Base-by-base conservation (phyloP, 2,113 vertebrate genomes). In the Psephotus haematonotus region DNA sequence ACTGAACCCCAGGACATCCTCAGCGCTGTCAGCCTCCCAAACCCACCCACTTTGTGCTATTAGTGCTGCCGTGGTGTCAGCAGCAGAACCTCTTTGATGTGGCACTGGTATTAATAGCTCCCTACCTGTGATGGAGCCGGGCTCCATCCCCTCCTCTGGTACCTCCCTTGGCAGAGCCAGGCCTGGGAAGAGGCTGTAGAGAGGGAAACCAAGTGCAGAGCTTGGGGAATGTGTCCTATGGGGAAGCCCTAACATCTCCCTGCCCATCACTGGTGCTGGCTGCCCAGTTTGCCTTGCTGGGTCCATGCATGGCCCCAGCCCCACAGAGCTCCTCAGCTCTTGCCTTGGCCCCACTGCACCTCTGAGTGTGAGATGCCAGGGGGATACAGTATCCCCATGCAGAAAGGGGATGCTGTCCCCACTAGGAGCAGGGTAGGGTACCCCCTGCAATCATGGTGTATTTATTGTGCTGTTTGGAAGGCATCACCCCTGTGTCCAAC, bases 31-130 rank as follows among this genome's bases (percentile, higher is more conserved):
- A 88, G 64, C 63, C 53, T 31, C 6, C 0, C 87, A 29, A 59
- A 25, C 63, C 82, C 86, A n/a, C 88, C 76, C 65, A 18, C 82
- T 74, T 55, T 8, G 35, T 50, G 70, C 93, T 82, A 7, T 53
- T 31, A 24, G 65, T 10, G 70, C 87, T 59, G 5, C 79, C 0
- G 9, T 75, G 86, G 69, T 46, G 22, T 76, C 93, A 53, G 39
- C 67, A 9, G 72, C 84, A n/a, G 72, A 15, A 35, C 15, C 44
- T 49, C 91, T 95, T 86, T 89, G 82, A 92, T 93, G 91, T 96
- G 82, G n/a, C 82, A 72, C 47, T 1, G 28, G 69, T 93, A 95
- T 89, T 93, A 96, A 95, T 89, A 95, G 78, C 82, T 93, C 74
- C 39, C 43, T 90, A 93, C 85, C 91, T 92, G 88, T 2, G 0